Conservation (phyloP, 2,888 invertebrate genomes). For the Trichopria drosophilae region DNA sequence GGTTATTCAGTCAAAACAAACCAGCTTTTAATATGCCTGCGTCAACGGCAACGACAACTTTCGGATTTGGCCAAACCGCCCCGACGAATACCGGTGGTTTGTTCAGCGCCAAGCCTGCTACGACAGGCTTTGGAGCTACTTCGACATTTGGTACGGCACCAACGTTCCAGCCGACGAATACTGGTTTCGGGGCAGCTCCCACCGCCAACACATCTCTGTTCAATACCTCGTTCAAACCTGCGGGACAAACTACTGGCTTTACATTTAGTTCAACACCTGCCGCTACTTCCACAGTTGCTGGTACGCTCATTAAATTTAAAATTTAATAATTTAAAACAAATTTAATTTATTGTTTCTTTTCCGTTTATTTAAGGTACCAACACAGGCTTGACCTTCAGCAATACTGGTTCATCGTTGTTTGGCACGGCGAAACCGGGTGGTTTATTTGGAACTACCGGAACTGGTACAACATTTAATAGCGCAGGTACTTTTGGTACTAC, state of each 20-base stretch:
- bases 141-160: slow-evolving; percentile 46
- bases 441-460: slow-evolving; percentile 50
- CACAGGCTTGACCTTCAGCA: slow-evolving; percentile 18
- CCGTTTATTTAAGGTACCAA: slow-evolving; percentile 8
- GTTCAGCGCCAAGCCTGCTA: slow-evolving; percentile 61
- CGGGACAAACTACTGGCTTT: slow-evolving; percentile 54
- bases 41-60: slow-evolving; percentile 56
- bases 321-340: too few species aligned
- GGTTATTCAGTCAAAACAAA: slow-evolving; percentile 59
- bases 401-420: slow-evolving; percentile 50
- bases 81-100: slow-evolving; percentile 52
- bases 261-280: slow-evolving; percentile 49
- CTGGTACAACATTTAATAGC: slow-evolving; percentile 59
- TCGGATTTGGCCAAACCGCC: slow-evolving; percentile 57
- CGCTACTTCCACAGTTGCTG: slow-evolving; percentile 49
- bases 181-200: slow-evolving; percentile 52
- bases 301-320: too few species aligned
- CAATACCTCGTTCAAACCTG: slow-evolving; percentile 59
- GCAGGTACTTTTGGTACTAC: slow-evolving; percentile 56
- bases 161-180: slow-evolving; percentile 40
- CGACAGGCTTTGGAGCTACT: slow-evolving; percentile 57
- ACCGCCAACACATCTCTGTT: slow-evolving; percentile 55
- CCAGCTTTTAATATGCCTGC: slow-evolving; percentile 53
- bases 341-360: too few species aligned
- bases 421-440: slow-evolving; percentile 56